Base-by-base conservation (phyloP, 2,113 vertebrate genomes). In the Coturnix japonica region DNA sequence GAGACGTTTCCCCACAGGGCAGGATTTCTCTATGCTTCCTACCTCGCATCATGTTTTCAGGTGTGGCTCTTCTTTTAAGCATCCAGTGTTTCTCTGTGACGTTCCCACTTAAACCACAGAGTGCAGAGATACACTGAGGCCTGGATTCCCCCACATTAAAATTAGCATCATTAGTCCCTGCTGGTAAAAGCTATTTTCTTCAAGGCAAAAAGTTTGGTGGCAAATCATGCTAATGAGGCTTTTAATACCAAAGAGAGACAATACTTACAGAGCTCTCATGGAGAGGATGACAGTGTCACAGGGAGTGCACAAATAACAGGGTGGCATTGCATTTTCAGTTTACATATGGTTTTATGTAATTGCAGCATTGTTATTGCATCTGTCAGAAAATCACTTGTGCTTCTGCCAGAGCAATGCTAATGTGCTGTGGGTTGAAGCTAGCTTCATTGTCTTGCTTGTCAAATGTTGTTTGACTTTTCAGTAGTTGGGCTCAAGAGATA, bases 391-490 rank as follows among this genome's bases (percentile, higher is more conserved):
- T 63, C 61, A 43, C 46, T 83, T 85, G 16, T 93, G 65, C 4
- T 90, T 14, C 69, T 95, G 76, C 80, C 67, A 91, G 60, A 81
- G 26, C 63, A 72, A 59, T 70, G 61, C 37, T 90, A 65, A 73
- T 63, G 84, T 47, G 75, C 56, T 64, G 6, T 44, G 93, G 61
- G 79, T 69, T 70, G 77, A 90, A 80, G 81, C 46, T 76, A 18
- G 78, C 22, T 21, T 87, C 61, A 94, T 82, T 87, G 84, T 91
- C 82, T 86, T 77, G 44, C 70, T 88, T 94, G 91, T 84, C 73
- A 94, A 91, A 74, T 65, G 47, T 46, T 80, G 56, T 81, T 94
- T 95, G 81, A 76, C 88, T 96, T 96, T 96, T 87, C 71, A 81
- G 81, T 89, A 91, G 88, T 93, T 84, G 64, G 85, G 31, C 84